A percentile compares a stretch with the other conserved stretches of the same genome.
These are phyloP conservation scores for Heliconius eleuchia DNA, from an alignment of 1,140 invertebrate genomes.

Conservation along the genomic window DNA sequence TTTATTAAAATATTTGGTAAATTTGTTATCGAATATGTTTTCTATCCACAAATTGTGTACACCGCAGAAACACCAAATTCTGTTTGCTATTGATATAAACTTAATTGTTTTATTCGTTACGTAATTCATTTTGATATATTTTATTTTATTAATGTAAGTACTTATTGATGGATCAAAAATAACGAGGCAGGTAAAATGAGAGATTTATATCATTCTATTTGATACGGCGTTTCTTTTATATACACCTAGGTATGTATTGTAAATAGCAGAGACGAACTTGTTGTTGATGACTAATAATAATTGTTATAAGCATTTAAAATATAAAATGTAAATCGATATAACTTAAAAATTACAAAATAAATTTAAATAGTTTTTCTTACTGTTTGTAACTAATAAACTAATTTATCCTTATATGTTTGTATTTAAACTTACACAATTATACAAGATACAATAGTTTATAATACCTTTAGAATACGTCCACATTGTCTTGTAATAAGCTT, in stretches of 20 bases:
- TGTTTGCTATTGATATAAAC: conserved; percentile 16
- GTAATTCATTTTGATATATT: neutral
- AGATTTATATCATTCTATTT: neutral
- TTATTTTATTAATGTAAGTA: neutral
- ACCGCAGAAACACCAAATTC: conserved; percentile 14
- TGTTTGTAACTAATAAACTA: no score
- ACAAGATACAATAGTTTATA: neutral
- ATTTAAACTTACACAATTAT: neutral
- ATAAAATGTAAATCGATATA: no score
- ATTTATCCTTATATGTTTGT: no score
- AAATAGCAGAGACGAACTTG: conserved; percentile 2
- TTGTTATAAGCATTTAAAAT: no score
- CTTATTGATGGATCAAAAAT: neutral
- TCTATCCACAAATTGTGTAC: conserved; percentile 16
- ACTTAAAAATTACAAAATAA: neutral
- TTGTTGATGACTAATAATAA: neutral
- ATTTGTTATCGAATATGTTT: conserved; percentile 7
- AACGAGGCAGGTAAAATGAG: neutral
- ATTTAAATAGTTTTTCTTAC: neutral
- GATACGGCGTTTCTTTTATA: no score
- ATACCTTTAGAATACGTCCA: neutral
- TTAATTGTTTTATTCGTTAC: conserved; percentile 8
- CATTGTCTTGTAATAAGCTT: neutral
- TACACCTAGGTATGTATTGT: no score
- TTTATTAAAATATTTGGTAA: conserved; percentile 21